Base-by-base conservation (phyloP, 2,113 vertebrate genomes). In the Channa argus region DNA sequence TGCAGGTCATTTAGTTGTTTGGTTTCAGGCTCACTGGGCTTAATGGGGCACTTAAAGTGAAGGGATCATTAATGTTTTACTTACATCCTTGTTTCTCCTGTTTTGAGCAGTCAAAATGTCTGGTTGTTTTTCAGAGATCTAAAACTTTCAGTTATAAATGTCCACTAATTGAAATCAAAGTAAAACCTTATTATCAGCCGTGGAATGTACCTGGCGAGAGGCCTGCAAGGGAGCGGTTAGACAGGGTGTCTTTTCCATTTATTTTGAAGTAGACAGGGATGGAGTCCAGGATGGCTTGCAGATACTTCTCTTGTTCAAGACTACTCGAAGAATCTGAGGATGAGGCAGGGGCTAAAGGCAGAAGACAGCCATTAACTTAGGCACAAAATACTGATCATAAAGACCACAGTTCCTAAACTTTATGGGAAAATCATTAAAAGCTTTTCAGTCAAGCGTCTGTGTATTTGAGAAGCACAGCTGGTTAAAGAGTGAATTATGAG, bases 261-360 rank as follows among this genome's bases (percentile, higher is more conserved):
- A 93, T 93, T 89, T 96, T 98, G 93, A 95, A 96, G 92, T 96
- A 94, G 85, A 96, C 72, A 9, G 97, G 97, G 86, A 98, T 95
- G 77, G 97, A 96, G 87, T 89, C 95, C 63, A 99, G 91, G 83
- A 99, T 95, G 69, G 97, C 97, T 86, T 97, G 97, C 33, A 99
- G 95, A 85, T 99, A 99, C 66, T 99, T 99, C 63, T 99, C 98
- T 86, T 99, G 98, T 80, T 99, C 98, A 80, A 99, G 96, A 83
- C 97, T 99, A 92, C 96, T 98, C 85, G 97, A 99, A 2, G 95
- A 97, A 77, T 99, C 98, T 34, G 98, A 95, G 63, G 98, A 95
- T 1, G 95, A 95, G 75, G 95, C 86, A 24, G 96, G 88, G 6
- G 77, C 89, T 92, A 59, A 49, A 65, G 51, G 38, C 24, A 56